A percentile compares a stretch with the other conserved stretches of the same genome.
These are phyloP conservation scores for Entomobrya proxima DNA, from an alignment of 2,888 invertebrate genomes.

Conservation along the genomic window DNA sequence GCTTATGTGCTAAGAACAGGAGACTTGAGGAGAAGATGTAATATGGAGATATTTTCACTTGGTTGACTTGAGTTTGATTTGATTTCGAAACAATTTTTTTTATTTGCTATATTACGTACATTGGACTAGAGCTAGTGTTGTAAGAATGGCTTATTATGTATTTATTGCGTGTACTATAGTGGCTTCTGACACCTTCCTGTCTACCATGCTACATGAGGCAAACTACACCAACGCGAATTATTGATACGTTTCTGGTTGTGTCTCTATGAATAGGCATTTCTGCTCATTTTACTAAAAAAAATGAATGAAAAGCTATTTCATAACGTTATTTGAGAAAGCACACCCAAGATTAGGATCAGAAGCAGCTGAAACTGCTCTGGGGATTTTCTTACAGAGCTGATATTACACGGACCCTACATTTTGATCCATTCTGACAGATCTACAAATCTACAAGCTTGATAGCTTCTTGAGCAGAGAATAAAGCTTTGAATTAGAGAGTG, in stretches of 20 bases:
- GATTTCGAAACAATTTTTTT: constrained; percentile 30
- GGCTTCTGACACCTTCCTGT: constrained; percentile 2
- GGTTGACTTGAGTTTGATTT: constrained; percentile 62
- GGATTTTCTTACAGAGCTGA: constrained; percentile 8
- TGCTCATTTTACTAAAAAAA: no score
- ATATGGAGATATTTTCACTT: constrained; percentile 62
- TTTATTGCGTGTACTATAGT: not conserved
- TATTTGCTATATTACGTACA: not conserved
- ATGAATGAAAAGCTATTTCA: no score
- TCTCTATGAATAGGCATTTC: no score
- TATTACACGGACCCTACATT: constrained; percentile 41
- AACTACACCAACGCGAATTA: no score
- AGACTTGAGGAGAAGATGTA: constrained; percentile 39
- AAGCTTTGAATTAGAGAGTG: not conserved
- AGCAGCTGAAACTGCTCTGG: constrained; percentile 51
- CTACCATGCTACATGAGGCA: not conserved
- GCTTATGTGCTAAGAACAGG: not conserved
- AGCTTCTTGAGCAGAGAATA: not conserved
- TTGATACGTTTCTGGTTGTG: no score
- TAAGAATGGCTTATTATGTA: no score
- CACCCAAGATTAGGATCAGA: constrained; percentile 53
- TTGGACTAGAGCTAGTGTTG: no score
- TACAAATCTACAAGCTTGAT: not conserved
- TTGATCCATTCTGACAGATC: constrained; percentile 27
- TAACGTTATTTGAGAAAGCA: constrained; percentile 42